A percentile compares a stretch with the other conserved stretches of the same genome.
Evolutionary conservation across 2,888 invertebrate genomes (phyloP).

Genomic region (Cepaea hortensis): DNA sequence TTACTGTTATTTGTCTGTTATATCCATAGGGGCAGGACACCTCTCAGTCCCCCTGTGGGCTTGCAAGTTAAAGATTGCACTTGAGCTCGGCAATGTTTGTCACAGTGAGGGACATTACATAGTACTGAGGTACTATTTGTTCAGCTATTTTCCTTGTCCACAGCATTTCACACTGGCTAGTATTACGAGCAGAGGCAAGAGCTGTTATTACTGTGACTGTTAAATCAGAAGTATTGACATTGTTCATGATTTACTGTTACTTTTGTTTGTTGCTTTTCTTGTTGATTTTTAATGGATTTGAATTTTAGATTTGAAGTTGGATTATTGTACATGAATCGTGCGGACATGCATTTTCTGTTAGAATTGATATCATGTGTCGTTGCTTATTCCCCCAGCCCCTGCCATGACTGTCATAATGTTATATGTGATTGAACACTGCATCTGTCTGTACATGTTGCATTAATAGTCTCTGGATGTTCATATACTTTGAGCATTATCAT

Average conservation of each 20-base stretch:
- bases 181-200: not conserved
- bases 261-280: not conserved
- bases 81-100: no score
- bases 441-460: constrained; percentile 32
- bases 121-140: no score
- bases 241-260: not conserved
- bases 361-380: constrained; percentile 7
- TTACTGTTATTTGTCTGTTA: no score
- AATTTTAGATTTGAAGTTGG: not conserved
- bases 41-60: no score
- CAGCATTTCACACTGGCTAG: constrained; percentile 17
- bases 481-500: constrained; percentile 24
- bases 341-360: constrained; percentile 16
- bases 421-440: constrained; percentile 15
- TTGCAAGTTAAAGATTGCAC: no score
- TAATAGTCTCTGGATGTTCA: constrained; percentile 41
- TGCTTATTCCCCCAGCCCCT: constrained; percentile 3
- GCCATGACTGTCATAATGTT: constrained; percentile 35
- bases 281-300: not conserved
- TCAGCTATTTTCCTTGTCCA: not conserved
- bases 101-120: no score
- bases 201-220: no score
- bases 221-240: no score
- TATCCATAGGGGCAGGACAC: no score
- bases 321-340: not conserved